Conservation (phyloP, 1,140 invertebrate genomes). For the Habropoda laboriosa region DNA sequence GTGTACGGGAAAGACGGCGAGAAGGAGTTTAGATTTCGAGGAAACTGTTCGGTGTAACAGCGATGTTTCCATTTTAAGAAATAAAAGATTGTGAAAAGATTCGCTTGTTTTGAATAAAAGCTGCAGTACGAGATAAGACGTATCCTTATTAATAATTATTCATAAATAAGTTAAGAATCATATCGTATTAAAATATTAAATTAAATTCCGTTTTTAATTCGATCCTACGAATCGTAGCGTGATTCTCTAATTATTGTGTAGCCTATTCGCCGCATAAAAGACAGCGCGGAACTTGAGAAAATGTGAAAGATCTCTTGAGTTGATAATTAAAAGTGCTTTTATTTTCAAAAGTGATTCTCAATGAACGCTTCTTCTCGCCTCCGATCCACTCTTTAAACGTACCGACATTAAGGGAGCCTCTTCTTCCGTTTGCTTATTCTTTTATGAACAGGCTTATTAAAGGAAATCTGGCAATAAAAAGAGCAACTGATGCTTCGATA, state of each 20-base stretch:
- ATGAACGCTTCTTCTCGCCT: conserved; percentile 16
- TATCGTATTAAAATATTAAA: too few species aligned
- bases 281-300: not conserved
- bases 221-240: not conserved
- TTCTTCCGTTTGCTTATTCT: not conserved
- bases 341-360: not conserved
- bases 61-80: too few species aligned
- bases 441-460: conserved; percentile 32
- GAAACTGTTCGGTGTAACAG: too few species aligned
- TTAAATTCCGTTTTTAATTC: too few species aligned
- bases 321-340: conserved; percentile 13
- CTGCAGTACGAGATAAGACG: too few species aligned
- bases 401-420: not conserved
- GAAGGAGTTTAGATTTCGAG: too few species aligned
- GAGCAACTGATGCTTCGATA: conserved; percentile 9
- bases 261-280: not conserved
- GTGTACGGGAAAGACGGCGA: too few species aligned
- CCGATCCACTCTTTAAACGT: not conserved
- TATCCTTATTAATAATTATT: too few species aligned
- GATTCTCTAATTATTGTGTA: not conserved
- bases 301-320: too few species aligned
- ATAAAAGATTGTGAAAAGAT: too few species aligned
- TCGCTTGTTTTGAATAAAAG: too few species aligned
- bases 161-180: too few species aligned
- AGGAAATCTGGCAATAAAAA: conserved; percentile 29